These are phyloP conservation scores for Mimumesa dahlbomi DNA, from an alignment of 2,888 invertebrate genomes.

Conservation along the genomic window DNA sequence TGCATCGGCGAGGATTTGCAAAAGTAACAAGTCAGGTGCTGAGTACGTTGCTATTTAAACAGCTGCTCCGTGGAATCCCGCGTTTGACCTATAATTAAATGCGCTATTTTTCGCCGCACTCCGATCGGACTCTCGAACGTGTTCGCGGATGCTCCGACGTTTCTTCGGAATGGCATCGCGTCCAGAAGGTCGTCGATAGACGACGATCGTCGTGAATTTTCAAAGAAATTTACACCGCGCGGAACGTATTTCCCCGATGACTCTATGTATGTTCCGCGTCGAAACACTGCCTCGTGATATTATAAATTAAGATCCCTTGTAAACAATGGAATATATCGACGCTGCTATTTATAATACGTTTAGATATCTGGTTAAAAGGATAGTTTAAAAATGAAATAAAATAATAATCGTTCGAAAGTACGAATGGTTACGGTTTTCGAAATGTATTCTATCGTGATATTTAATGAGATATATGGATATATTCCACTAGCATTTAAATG, in stretches of 20 bases:
- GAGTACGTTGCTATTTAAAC: slow-evolving; percentile 48
- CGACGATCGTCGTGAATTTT: background rate
- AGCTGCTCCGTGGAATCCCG: slow-evolving; percentile 51
- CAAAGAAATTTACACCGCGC: no score
- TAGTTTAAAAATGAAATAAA: no score
- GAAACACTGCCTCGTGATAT: background rate
- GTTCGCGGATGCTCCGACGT: slow-evolving; percentile 17
- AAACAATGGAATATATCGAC: no score
- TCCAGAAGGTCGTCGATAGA: slow-evolving; percentile 3
- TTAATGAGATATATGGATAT: no score
- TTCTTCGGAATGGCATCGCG: slow-evolving; percentile 14
- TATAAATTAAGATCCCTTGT: background rate
- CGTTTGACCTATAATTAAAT: slow-evolving; percentile 65
- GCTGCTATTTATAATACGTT: no score
- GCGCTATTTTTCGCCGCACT: slow-evolving; percentile 59
- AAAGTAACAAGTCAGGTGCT: slow-evolving; percentile 21
- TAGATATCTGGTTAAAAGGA: no score
- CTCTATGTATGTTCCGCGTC: background rate
- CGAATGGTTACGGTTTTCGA: no score
- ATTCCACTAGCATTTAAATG: no score
- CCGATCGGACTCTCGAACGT: slow-evolving; percentile 33
- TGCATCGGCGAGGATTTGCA: background rate
- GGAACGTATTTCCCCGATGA: background rate
- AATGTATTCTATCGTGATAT: no score
- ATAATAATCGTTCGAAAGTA: no score